phyloP scores from a whole-genome alignment of 2,113 vertebrate species.

The Ceyx margarethae region DNA sequence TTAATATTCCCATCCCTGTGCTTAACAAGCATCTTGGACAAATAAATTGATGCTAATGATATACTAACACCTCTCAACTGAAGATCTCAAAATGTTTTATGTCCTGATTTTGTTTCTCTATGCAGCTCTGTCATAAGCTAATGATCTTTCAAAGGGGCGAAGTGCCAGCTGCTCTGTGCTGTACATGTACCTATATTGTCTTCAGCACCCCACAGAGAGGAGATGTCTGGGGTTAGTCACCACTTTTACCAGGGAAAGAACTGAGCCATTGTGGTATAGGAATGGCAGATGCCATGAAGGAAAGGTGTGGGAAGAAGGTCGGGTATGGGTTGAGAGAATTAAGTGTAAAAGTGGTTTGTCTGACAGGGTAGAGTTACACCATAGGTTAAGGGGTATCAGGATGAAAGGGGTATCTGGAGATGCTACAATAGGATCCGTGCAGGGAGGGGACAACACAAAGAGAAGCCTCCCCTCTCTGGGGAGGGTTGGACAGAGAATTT shows the following conservation, averaged over 20 bases:
- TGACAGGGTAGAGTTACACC: not conserved
- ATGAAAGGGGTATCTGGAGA: not conserved
- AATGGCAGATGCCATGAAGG: not conserved
- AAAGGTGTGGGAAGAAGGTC: not conserved
- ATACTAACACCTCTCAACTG: not conserved
- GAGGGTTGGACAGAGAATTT: not conserved
- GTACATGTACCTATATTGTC: fast-evolving
- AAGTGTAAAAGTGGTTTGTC: fast-evolving
- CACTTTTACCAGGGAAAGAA: fast-evolving
- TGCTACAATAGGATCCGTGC: not conserved
- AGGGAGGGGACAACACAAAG: not conserved
- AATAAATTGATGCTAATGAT: not conserved
- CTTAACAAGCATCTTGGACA: not conserved
- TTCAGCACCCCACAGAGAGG: not conserved
- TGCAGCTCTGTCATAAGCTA: not conserved
- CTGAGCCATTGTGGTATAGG: not conserved
- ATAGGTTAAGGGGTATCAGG: not conserved
- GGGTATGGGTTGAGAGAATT: not conserved
- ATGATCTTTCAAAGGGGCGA: not conserved
- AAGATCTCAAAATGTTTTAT: conserved; percentile 27
- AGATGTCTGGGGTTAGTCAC: not conserved
- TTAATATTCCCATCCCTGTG: not conserved
- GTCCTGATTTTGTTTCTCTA: not conserved
- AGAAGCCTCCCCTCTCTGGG: fast-evolving
- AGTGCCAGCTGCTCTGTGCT: not conserved